Percentiles rank a stretch among this genome's conserved stretches.
Evolutionary conservation across 2,797 vertebrate species (phyloP).

Genomic region (Huso huso): DNA sequence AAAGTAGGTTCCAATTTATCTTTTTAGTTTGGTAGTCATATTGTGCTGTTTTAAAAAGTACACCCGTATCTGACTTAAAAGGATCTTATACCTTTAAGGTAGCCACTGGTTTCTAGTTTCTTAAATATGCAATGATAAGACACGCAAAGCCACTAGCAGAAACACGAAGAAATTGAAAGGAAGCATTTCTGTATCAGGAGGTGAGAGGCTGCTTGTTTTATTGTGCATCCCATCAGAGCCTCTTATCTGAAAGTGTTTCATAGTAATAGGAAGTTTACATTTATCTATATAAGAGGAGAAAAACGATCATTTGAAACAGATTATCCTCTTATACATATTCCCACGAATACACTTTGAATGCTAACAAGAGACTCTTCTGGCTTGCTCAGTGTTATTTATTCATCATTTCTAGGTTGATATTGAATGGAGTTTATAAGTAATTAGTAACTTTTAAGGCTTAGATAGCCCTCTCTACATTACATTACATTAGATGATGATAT

Average conservation of each 20-base stretch:
- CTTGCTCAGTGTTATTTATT: background rate
- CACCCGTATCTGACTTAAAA: background rate
- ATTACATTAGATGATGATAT: too few relatives aligned
- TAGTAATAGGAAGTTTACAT: background rate
- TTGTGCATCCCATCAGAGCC: background rate
- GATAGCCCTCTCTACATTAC: too few relatives aligned
- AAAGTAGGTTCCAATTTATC: too few relatives aligned
- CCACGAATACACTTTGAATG: background rate
- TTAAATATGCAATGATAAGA: background rate
- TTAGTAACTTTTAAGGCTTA: too few relatives aligned
- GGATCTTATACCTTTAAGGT: background rate
- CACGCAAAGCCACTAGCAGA: slow-evolving; percentile 1
- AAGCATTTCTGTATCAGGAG: background rate
- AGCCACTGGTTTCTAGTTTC: background rate
- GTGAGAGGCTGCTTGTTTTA: background rate
- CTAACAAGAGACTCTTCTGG: background rate
- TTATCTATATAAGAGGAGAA: background rate
- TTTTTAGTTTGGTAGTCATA: too few relatives aligned
- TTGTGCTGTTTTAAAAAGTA: too few relatives aligned
- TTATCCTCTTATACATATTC: background rate
- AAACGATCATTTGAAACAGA: background rate
- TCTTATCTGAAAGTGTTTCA: slow-evolving; percentile 4
- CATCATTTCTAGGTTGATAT: too few relatives aligned
- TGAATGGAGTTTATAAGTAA: too few relatives aligned
- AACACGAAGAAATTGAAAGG: background rate